Percentiles rank a stretch among this genome's conserved stretches.
Conservation (phyloP, 1,140 invertebrate genomes). For the Zaprionus ornatus region DNA sequence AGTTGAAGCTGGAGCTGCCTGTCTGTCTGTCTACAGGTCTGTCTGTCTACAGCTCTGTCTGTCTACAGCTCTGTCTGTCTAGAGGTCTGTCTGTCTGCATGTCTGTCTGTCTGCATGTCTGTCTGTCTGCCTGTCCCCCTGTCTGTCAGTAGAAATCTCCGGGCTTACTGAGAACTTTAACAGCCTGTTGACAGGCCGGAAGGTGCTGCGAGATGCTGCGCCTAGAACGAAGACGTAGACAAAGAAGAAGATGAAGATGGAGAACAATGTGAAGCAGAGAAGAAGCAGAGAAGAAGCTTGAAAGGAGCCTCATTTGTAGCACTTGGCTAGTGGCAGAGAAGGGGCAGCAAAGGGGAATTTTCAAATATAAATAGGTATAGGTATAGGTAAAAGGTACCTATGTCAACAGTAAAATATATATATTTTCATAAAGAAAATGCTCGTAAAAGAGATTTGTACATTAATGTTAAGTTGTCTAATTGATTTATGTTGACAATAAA, state of each 20-base stretch:
- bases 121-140: background rate
- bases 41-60: background rate
- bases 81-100: background rate
- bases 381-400: too few relatives aligned
- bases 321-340: too few relatives aligned
- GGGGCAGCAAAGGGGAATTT: too few relatives aligned
- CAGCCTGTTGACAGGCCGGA: background rate
- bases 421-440: too few relatives aligned
- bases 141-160: background rate
- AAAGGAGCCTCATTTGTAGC: too few relatives aligned
- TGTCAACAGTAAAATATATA: too few relatives aligned
- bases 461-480: too few relatives aligned
- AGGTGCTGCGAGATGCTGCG: background rate
- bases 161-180: background rate
- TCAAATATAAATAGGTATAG: too few relatives aligned
- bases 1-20: background rate
- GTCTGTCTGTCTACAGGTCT: background rate
- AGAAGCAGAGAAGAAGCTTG: too few relatives aligned
- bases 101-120: background rate
- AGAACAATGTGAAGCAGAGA: background rate
- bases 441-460: too few relatives aligned
- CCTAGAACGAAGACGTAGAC: background rate
- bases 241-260: background rate
- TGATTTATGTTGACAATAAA: too few relatives aligned
- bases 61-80: background rate